Percentiles rank a stretch among this genome's conserved stretches.
These are phyloP conservation scores for Struthio camelus DNA, from an alignment of 2,113 vertebrate species.

Conservation along the genomic window DNA sequence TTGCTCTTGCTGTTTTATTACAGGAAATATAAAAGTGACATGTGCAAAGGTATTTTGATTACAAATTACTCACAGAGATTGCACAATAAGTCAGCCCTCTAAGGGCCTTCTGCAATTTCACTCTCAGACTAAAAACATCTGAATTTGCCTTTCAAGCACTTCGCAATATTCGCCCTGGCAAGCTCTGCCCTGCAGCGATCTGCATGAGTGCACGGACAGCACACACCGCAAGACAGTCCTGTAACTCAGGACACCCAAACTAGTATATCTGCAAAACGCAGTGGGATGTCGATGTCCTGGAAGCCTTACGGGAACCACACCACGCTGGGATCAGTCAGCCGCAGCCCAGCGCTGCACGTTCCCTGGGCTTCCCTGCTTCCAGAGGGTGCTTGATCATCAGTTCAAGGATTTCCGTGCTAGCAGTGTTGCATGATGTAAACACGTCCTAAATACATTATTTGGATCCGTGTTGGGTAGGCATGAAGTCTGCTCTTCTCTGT, in stretches of 20 bases:
- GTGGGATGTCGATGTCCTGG: neutral
- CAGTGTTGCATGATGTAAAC: neutral
- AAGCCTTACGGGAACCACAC: neutral
- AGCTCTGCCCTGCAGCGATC: neutral
- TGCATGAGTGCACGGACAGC: neutral
- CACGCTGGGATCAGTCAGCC: neutral
- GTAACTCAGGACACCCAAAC: neutral
- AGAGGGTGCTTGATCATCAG: neutral
- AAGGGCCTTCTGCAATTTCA: slow-evolving; percentile 63
- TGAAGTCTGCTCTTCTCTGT: neutral
- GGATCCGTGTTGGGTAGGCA: neutral
- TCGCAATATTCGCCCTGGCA: slow-evolving; percentile 5
- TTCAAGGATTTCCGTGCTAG: neutral
- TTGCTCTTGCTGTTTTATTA: slow-evolving; percentile 70
- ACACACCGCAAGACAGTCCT: neutral
- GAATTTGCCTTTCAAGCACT: slow-evolving; percentile 34
- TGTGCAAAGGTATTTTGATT: slow-evolving; percentile 70
- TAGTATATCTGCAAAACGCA: neutral
- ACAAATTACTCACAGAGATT: slow-evolving; percentile 70
- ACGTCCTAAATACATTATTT: neutral
- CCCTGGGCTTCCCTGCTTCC: neutral
- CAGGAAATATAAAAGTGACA: slow-evolving; percentile 70
- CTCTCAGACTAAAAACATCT: slow-evolving; percentile 57
- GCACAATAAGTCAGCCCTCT: slow-evolving; percentile 65
- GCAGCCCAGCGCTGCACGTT: neutral